Base-by-base conservation (phyloP, 2,797 vertebrate species). In the Nothura maculosa region DNA sequence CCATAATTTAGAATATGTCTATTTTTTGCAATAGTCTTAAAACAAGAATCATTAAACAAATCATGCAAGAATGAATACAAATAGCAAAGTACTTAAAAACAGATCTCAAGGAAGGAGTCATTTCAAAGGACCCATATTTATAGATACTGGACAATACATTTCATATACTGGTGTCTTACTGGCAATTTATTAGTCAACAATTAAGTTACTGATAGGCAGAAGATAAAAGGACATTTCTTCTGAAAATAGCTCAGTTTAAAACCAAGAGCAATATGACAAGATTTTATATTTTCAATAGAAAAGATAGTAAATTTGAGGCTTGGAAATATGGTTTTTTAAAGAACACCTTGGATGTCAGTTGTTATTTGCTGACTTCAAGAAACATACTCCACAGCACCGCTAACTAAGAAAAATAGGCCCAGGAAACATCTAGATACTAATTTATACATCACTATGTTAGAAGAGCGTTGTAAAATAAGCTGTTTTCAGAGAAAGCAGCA, bases 31-130 rank as follows among this genome's bases (percentile, higher is more conserved):
- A 66, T 70, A 69, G 28, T 47, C 61, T 40, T 9, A 7, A 34
- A 6, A 0, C 0, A 32, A 36, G 12, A 8, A 72, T 32, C 66
- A 30, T n/a, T 24, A 16, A 66, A 43, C 2, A 54, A 28, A 62
- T 28, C 32, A 16, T 21, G 72, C 16, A 52, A 52, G 7, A 76
- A 85, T 9, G 24, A 78, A 18, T 13, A 30, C 0, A 27, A 90
- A 68, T 6, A 85, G 40, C 11, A 88, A 73, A 28, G 4, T 9
- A 62, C 32, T 67, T 12, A 52, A 48, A 67, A 81, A 18, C 3
- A 74, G 30, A 60, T 25, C 8, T 64, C 1, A 50, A 67, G n/a
- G 27, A 57, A 17, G 40, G 28, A 89, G 38, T 38, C 38, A 38
- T 38, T 38, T 38, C 38, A 38, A 91, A n/a, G 15, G 3, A 86